phyloP scores from a whole-genome alignment of 2,888 invertebrate species.

The Melanostoma mellinum region DNA sequence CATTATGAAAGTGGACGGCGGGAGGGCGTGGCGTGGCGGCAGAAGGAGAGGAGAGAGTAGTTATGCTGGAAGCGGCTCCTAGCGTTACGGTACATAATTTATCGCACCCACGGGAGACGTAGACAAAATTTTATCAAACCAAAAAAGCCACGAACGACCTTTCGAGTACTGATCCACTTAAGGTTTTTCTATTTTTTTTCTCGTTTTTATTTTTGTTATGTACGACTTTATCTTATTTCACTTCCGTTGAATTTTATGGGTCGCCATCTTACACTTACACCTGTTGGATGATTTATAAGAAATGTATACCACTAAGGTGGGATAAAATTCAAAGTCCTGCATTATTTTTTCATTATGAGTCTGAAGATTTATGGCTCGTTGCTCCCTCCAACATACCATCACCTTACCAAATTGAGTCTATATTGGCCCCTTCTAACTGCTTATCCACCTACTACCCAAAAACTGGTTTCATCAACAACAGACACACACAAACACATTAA shows the following conservation, averaged over 20 bases:
- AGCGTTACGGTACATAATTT: conserved; percentile 50
- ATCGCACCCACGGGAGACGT: conserved; percentile 44
- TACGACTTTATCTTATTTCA: conserved; percentile 55
- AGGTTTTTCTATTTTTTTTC: not conserved
- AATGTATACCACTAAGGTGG: conserved; percentile 13
- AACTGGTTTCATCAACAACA: not conserved
- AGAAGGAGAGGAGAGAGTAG: not conserved
- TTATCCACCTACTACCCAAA: not conserved
- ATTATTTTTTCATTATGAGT: conserved; percentile 49
- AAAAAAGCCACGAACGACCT: conserved; percentile 11
- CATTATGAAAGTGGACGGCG: conserved; percentile 41
- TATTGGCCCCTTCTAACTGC: conserved; percentile 19
- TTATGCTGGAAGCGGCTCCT: conserved; percentile 9
- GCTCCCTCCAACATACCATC: not conserved
- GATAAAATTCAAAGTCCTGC: conserved; percentile 32
- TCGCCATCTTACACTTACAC: conserved; percentile 67
- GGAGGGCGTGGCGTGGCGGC: conserved; percentile 25
- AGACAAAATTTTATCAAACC: conserved; percentile 61
- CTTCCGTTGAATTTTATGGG: conserved; percentile 53
- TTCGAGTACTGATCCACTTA: not conserved
- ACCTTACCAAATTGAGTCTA: conserved; percentile 49
- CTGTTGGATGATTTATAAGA: conserved; percentile 70
- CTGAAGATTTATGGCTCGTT: conserved; percentile 36
- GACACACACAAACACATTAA: not conserved
- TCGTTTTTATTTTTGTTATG: conserved; percentile 13